phyloP scores from a whole-genome alignment of 2,797 vertebrate species.

The Phrynocephalus vlangalii region DNA sequence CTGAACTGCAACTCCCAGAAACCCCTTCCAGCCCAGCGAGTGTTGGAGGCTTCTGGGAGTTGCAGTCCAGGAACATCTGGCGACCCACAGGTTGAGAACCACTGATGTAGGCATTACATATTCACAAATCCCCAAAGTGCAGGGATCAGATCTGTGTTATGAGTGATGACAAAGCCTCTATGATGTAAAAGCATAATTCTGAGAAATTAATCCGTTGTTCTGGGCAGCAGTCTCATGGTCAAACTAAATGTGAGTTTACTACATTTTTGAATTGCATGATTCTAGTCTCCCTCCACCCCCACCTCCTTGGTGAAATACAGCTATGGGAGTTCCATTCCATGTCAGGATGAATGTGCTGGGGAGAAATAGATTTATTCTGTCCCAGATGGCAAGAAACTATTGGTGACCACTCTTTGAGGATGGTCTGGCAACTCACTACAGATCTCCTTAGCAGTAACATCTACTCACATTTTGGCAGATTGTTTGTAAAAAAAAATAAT shows the following conservation, averaged over 20 bases:
- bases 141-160: neutral
- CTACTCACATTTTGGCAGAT: too few relatives aligned
- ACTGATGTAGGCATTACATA: neutral
- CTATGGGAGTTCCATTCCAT: neutral
- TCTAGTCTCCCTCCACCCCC: neutral
- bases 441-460: too few relatives aligned
- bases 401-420: too few relatives aligned
- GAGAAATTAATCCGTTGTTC: neutral
- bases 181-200: neutral
- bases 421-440: too few relatives aligned
- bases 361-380: neutral
- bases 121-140: neutral
- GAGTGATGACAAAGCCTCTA: neutral
- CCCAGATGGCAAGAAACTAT: too few relatives aligned
- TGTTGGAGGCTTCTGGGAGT: too few relatives aligned
- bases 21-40: too few relatives aligned
- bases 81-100: too few relatives aligned
- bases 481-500: neutral
- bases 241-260: neutral
- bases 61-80: too few relatives aligned
- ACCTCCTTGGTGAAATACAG: too few relatives aligned
- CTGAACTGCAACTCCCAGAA: too few relatives aligned
- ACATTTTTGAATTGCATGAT: neutral
- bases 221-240: neutral
- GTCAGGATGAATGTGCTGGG: neutral